Evolutionary conservation across 2,888 invertebrate species (phyloP).

Genomic region (Salpingus planirostris): DNA sequence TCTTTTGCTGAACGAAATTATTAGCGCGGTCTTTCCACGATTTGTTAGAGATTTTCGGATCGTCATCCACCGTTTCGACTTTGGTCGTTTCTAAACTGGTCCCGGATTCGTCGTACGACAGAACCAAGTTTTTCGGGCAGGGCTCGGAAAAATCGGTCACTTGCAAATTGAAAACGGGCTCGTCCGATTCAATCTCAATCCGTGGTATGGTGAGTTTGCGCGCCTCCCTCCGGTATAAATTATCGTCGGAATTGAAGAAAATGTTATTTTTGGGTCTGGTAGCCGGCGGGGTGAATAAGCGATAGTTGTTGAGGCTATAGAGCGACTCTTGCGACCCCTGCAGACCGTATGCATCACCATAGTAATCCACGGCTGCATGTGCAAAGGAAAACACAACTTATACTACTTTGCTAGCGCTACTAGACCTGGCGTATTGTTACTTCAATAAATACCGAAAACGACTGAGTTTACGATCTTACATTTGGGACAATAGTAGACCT

Average conservation of each 20-base stretch:
- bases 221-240: conserved; percentile 36
- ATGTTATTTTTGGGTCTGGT: conserved; percentile 35
- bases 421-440: neutral
- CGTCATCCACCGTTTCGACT: conserved; percentile 23
- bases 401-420: neutral
- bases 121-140: conserved; percentile 39
- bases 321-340: conserved; percentile 36
- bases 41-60: conserved; percentile 14
- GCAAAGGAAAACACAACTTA: too few relatives aligned
- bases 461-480: too few relatives aligned
- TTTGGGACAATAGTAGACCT: too few relatives aligned
- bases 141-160: conserved; percentile 41
- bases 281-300: conserved; percentile 36
- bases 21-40: conserved; percentile 25
- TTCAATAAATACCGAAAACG: too few relatives aligned
- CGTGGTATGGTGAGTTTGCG: conserved; percentile 36
- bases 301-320: conserved; percentile 26
- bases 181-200: conserved; percentile 35
- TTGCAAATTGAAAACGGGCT: conserved; percentile 37
- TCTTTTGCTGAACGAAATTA: conserved; percentile 33
- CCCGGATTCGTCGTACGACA: conserved; percentile 36
- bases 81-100: conserved; percentile 29
- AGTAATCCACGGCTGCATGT: conserved; percentile 40
- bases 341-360: conserved; percentile 23
- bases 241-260: conserved; percentile 41